phyloP scores from a whole-genome alignment of 2,888 invertebrate genomes.

The Pachliopta kotzebuea region DNA sequence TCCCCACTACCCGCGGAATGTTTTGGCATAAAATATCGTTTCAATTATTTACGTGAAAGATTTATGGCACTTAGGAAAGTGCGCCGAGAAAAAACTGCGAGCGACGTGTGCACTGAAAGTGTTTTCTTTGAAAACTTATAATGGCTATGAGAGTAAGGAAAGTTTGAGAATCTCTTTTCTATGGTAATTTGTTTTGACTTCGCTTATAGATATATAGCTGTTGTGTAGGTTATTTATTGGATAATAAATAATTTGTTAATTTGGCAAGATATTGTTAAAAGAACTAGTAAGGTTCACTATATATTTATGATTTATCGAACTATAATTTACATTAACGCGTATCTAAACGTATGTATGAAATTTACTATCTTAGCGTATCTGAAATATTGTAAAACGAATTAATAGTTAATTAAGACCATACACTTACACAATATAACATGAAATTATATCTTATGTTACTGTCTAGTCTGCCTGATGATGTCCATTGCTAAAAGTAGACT shows the following conservation, averaged over 20 bases:
- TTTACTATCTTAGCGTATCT: too few species aligned
- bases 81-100: constrained; percentile 77
- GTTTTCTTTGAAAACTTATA: constrained; percentile 80
- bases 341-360: too few species aligned
- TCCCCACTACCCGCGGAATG: constrained; percentile 75
- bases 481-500: too few species aligned
- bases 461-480: too few species aligned
- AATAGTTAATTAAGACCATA: too few species aligned
- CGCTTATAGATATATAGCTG: constrained; percentile 67
- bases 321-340: too few species aligned
- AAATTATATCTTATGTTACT: too few species aligned
- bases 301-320: neutral
- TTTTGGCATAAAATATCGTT: constrained; percentile 82
- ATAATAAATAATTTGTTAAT: constrained; percentile 12
- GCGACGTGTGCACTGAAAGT: constrained; percentile 80
- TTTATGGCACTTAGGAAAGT: constrained; percentile 80
- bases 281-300: neutral
- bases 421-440: too few species aligned
- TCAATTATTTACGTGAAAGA: constrained; percentile 81
- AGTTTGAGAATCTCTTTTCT: constrained; percentile 77
- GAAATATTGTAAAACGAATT: too few species aligned
- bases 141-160: constrained; percentile 77
- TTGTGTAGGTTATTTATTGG: constrained; percentile 27
- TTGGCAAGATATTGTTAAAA: neutral
- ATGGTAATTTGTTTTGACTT: constrained; percentile 79